Evolutionary conservation across 2,888 invertebrate genomes (phyloP), one percentile per base, ranked within the genome.

Genomic region (Megalurothrips usitatus): DNA sequence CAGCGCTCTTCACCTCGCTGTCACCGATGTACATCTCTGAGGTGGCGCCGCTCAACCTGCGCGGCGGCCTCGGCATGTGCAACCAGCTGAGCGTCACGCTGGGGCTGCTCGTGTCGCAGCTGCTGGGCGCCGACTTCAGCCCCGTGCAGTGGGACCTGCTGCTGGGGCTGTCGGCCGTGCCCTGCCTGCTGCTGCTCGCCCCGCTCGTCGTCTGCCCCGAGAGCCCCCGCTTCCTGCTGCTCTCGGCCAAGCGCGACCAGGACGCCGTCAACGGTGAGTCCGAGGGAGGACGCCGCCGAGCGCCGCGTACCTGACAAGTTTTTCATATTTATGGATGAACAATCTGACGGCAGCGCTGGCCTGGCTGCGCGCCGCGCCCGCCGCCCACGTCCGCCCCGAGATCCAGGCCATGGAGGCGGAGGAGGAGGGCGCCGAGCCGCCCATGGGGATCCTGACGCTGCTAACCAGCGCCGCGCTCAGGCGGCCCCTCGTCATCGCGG

Each of bases 11-110:
- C 90, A 98, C 98, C 87, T 97, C 96, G 86, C 90, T 98, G 89
- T 97, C 97, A 91, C 98, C 98, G 90, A 96, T 98, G 96, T 98
- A 98, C 92, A 95, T 98, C 92, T 96, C 97, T 87, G 98, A 98
- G 91, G 97, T 98, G 88, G 96, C 98, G 85, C 96, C 98, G 85
- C 90, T 97, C 86, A 96, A 96, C 89, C 91, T 98, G 85, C 94
- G 98, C 86, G 98, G 98, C 85, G 97, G 96, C 85, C 90, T 97
- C 87, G 97, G 97, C 86, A 97, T 97, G 85, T 94, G 98, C 86
- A 98, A 98, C 90, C 98, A 98, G 91, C 92, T 98, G 88, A 98
- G 97, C 85, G 97, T 97, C 86, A 97, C 97, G 84, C 93, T 96
- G 85, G 98, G 97, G 86, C 92, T 98, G 87, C 92, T 98, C 86